Conservation (phyloP, 1,140 invertebrate species). For the Eurosta solidaginis region DNA sequence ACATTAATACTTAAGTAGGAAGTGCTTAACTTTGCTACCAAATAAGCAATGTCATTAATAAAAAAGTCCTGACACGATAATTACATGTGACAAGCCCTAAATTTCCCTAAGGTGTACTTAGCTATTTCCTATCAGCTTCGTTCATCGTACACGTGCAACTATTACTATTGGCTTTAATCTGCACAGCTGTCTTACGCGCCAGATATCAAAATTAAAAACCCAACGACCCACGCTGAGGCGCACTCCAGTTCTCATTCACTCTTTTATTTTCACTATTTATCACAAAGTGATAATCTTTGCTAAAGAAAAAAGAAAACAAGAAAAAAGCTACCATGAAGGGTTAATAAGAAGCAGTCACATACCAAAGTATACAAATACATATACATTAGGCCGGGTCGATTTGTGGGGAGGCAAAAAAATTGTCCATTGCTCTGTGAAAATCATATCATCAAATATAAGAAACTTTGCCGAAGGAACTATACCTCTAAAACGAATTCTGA, state of each 20-base stretch:
- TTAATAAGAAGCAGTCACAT: background rate
- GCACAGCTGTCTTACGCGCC: background rate
- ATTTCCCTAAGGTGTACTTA: background rate
- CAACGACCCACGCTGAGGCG: background rate
- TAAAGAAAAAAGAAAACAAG: too few relatives aligned
- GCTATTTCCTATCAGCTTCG: background rate
- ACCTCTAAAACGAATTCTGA: too few relatives aligned
- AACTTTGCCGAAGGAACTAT: too few relatives aligned
- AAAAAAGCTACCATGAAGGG: background rate
- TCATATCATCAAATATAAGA: too few relatives aligned
- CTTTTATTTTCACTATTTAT: background rate
- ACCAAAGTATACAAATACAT: background rate
- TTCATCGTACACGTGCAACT: background rate
- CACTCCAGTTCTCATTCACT: background rate
- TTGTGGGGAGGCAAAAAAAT: too few relatives aligned
- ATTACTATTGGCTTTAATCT: background rate
- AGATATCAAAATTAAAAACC: slow-evolving; percentile 17
- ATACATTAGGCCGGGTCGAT: too few relatives aligned
- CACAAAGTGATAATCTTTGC: slow-evolving; percentile 12
- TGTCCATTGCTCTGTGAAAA: too few relatives aligned
- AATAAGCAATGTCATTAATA: too few relatives aligned
- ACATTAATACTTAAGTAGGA: too few relatives aligned
- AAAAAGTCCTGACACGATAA: too few relatives aligned
- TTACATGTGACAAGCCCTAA: too few relatives aligned
- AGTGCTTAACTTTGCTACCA: too few relatives aligned